Evolutionary conservation across 2,797 vertebrate genomes (phyloP).

Genomic region (Erpetoichthys calabaricus): DNA sequence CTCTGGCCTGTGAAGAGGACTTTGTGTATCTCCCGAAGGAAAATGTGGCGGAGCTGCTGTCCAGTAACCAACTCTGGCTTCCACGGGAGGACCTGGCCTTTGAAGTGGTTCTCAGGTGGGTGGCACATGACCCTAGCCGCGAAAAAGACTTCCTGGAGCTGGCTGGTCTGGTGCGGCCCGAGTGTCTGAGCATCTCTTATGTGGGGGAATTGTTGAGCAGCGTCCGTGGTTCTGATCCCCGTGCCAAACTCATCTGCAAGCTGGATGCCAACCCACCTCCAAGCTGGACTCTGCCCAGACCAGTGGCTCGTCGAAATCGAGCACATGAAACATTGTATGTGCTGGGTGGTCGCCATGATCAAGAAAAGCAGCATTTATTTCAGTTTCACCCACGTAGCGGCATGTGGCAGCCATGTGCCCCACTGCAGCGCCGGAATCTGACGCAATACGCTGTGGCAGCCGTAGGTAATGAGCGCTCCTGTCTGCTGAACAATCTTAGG

Average conservation of each 20-base stretch:
- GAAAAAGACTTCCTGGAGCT: conserved; percentile 65
- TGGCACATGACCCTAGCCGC: conserved; percentile 47
- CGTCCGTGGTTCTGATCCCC: conserved; percentile 44
- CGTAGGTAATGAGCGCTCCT: conserved; percentile 57
- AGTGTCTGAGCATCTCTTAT: conserved; percentile 63
- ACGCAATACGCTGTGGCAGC: conserved; percentile 72
- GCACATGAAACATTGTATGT: conserved; percentile 61
- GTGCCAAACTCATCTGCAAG: conserved; percentile 53
- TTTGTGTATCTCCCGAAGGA: conserved; percentile 61
- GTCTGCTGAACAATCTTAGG: background rate
- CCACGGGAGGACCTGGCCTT: conserved; percentile 59
- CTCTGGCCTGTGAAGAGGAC: conserved; percentile 50
- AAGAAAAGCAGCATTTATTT: conserved; percentile 61
- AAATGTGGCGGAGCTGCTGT: conserved; percentile 52
- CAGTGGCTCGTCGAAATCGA: conserved; percentile 29
- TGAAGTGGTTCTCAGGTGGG: conserved; percentile 62
- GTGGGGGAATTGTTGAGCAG: conserved; percentile 53
- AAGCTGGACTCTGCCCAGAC: conserved; percentile 48
- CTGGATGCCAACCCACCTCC: conserved; percentile 53
- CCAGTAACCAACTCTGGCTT: conserved; percentile 58
- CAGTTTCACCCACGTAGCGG: conserved; percentile 61
- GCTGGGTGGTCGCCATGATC: conserved; percentile 69
- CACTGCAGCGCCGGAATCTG: conserved; percentile 68
- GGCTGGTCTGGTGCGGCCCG: conserved; percentile 52
- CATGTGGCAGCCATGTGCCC: conserved; percentile 61